These are phyloP conservation scores for Taxidea taxus DNA, from an alignment of 2,113 vertebrate species.

Conservation along the genomic window DNA sequence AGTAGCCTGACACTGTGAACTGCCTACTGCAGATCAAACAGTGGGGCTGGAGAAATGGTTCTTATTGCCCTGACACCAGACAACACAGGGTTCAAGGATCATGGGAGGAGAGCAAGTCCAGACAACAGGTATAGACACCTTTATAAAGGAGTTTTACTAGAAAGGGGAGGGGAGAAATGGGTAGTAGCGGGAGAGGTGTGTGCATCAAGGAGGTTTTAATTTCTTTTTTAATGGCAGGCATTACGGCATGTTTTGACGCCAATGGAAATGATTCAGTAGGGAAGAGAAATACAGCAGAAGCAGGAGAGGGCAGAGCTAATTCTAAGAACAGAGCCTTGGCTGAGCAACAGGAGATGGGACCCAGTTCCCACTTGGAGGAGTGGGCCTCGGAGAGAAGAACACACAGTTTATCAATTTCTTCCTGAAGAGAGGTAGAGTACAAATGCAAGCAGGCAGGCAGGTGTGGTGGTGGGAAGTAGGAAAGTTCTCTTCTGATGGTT, in stretches of 20 bases:
- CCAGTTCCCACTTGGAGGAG: neutral
- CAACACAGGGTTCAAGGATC: neutral
- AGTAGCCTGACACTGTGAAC: neutral
- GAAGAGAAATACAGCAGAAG: neutral
- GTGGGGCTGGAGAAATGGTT: neutral
- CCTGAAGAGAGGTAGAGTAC: neutral
- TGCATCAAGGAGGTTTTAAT: neutral
- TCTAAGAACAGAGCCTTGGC: neutral
- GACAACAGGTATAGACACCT: neutral
- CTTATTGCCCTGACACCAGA: neutral
- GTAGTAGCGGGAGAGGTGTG: neutral
- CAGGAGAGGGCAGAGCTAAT: neutral
- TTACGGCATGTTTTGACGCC: neutral
- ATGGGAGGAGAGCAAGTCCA: neutral
- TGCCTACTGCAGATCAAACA: neutral
- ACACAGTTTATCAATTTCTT: neutral
- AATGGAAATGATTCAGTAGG: neutral
- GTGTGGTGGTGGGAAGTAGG: neutral
- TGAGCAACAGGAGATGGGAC: neutral
- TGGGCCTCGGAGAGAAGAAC: neutral
- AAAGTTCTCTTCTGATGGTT: conserved; percentile 4
- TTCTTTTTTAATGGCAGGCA: neutral
- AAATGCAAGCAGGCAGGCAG: neutral
- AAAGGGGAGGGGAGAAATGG: neutral
- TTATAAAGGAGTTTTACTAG: neutral